Percentiles rank a stretch among this genome's conserved stretches.
phyloP scores from a whole-genome alignment of 2,888 invertebrate species.

The Herminia tarsipennalis region DNA sequence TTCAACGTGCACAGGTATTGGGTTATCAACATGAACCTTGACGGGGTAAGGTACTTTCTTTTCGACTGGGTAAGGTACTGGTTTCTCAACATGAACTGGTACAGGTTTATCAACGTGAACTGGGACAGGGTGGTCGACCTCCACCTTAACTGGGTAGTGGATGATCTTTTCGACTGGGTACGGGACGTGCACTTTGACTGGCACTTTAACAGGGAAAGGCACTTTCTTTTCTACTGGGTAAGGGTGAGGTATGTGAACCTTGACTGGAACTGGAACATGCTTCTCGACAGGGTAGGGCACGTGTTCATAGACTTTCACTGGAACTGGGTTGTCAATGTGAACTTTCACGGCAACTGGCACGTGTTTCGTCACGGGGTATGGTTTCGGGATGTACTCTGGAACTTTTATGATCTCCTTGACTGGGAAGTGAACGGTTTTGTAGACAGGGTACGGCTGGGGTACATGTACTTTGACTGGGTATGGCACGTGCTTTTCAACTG shows the following conservation, averaged over 20 bases:
- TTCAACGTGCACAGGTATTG: conserved; percentile 90
- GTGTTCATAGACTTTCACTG: conserved; percentile 85
- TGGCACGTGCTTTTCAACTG: conserved; percentile 88
- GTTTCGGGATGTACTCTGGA: conserved; percentile 88
- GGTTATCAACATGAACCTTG: conserved; percentile 88
- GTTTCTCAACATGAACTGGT: conserved; percentile 90
- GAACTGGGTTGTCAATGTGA: conserved; percentile 88
- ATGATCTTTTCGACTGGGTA: conserved; percentile 91
- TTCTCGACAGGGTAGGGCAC: conserved; percentile 91
- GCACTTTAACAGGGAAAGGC: conserved; percentile 88
- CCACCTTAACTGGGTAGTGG: conserved; percentile 90
- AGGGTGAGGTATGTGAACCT: conserved; percentile 90
- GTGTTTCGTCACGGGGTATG: conserved; percentile 88
- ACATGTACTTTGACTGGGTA: conserved; percentile 88
- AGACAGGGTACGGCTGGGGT: conserved; percentile 89
- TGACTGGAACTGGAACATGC: conserved; percentile 88
- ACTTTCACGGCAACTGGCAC: conserved; percentile 89
- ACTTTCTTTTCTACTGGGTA: conserved; percentile 90
- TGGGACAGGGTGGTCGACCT: conserved; percentile 88
- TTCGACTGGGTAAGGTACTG: conserved; percentile 90
- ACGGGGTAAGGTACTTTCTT: conserved; percentile 90
- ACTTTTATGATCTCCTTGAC: conserved; percentile 88
- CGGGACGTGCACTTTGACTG: conserved; percentile 90
- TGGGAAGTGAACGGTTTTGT: conserved; percentile 88
- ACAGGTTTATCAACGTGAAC: conserved; percentile 89